phyloP scores from a whole-genome alignment of 2,113 vertebrate species.

The Crypturellus undulatus region DNA sequence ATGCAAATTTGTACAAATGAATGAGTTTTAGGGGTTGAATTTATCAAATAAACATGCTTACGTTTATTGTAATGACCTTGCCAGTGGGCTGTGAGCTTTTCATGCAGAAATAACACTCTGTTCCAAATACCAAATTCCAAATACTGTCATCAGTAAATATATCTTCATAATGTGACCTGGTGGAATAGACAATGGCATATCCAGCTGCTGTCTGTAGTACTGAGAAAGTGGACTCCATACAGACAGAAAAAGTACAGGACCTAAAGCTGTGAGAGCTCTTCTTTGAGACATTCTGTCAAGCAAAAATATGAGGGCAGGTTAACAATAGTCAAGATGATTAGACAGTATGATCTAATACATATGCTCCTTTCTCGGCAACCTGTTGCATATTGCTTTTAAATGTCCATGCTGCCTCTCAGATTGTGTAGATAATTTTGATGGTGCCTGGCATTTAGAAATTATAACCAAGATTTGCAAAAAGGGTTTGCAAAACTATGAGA shows the following conservation, averaged over 20 bases:
- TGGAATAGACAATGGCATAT: not conserved
- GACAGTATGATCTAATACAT: not conserved
- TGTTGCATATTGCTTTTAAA: not conserved
- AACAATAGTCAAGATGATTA: not conserved
- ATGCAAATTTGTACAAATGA: not conserved
- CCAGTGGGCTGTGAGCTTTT: constrained; percentile 31
- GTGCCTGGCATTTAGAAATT: not conserved
- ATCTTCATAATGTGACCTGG: constrained; percentile 7
- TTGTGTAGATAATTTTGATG: not conserved
- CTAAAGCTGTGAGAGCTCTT: not conserved
- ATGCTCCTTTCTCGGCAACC: not conserved
- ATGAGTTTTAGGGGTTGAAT: not conserved
- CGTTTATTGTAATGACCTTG: constrained; percentile 51
- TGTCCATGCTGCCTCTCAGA: not conserved
- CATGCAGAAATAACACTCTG: constrained; percentile 26
- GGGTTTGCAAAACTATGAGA: not conserved
- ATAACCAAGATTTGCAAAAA: not conserved
- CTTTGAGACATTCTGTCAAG: not conserved
- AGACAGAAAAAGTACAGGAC: not conserved
- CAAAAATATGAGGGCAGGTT: not conserved
- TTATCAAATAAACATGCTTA: constrained; percentile 3
- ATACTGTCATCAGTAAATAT: constrained; percentile 25
- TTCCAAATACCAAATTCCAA: constrained; percentile 17
- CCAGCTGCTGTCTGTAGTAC: not conserved
- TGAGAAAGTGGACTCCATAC: not conserved